Evolutionary conservation across 2,113 vertebrate genomes (phyloP).

Genomic region (Rhinogobius similis): DNA sequence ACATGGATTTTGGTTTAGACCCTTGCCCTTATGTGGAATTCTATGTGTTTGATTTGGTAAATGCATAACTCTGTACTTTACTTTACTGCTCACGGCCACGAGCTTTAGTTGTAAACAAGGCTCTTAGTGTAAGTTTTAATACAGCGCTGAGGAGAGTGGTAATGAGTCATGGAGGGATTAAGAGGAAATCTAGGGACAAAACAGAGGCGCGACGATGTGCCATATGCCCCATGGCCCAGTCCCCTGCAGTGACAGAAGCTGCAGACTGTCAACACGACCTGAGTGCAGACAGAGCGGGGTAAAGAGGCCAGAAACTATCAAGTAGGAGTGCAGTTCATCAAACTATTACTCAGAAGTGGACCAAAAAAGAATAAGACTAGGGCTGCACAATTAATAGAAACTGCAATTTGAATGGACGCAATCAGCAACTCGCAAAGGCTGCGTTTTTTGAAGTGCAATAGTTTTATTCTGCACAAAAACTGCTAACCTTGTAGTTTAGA

Average conservation of each 20-base stretch:
- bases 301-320: not conserved
- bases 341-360: too few species aligned
- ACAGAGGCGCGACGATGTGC: conserved; percentile 26
- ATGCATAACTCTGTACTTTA: not conserved
- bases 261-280: conserved; percentile 29
- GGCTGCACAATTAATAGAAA: too few species aligned
- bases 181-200: conserved; percentile 56
- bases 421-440: too few species aligned
- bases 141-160: conserved; percentile 23
- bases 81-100: not conserved
- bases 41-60: not conserved
- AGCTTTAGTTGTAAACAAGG: conserved; percentile 33
- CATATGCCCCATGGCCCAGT: conserved; percentile 58
- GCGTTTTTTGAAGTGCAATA: too few species aligned
- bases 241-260: conserved; percentile 30
- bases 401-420: too few species aligned
- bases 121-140: conserved; percentile 26
- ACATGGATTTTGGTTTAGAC: not conserved
- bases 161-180: conserved; percentile 54
- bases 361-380: too few species aligned
- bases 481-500: too few species aligned
- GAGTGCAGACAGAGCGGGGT: conserved; percentile 17
- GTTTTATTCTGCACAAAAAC: too few species aligned
- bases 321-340: too few species aligned
- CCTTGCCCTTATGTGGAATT: not conserved